phyloP scores from a whole-genome alignment of 2,797 vertebrate genomes.

The Tarsius wallacei region DNA sequence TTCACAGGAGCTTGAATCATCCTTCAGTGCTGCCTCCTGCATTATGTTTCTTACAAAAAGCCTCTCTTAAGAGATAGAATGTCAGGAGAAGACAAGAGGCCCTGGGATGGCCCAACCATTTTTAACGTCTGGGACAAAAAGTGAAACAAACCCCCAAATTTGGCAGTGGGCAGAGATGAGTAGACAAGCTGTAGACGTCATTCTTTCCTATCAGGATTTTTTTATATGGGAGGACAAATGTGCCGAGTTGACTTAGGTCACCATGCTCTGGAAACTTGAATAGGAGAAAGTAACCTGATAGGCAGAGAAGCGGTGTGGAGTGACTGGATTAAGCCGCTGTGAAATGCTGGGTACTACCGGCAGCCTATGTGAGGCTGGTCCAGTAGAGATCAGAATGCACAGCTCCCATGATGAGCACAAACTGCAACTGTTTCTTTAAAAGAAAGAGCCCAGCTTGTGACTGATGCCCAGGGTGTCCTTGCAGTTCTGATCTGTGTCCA shows the following conservation, averaged over 20 bases:
- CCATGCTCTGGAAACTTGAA: neutral
- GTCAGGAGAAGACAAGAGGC: neutral
- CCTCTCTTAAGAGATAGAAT: neutral
- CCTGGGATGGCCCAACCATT: neutral
- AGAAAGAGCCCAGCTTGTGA: neutral
- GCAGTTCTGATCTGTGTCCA: neutral
- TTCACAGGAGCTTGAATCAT: neutral
- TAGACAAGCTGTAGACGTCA: neutral
- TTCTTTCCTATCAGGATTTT: neutral
- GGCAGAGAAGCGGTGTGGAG: neutral
- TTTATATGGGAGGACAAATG: neutral
- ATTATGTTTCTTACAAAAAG: neutral
- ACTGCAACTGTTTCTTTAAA: neutral
- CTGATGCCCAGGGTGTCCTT: accelerated
- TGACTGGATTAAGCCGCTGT: neutral
- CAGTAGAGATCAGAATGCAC: neutral
- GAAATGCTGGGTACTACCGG: neutral
- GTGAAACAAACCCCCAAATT: neutral
- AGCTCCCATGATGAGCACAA: neutral
- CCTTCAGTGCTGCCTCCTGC: neutral
- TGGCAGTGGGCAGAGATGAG: neutral
- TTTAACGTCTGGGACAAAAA: neutral
- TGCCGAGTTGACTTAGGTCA: neutral
- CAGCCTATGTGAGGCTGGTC: neutral
- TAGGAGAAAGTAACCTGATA: neutral